A percentile compares a stretch with the other conserved stretches of the same genome.
phyloP scores from a whole-genome alignment of 2,888 invertebrate genomes.

The Osedax fenrisi region DNA sequence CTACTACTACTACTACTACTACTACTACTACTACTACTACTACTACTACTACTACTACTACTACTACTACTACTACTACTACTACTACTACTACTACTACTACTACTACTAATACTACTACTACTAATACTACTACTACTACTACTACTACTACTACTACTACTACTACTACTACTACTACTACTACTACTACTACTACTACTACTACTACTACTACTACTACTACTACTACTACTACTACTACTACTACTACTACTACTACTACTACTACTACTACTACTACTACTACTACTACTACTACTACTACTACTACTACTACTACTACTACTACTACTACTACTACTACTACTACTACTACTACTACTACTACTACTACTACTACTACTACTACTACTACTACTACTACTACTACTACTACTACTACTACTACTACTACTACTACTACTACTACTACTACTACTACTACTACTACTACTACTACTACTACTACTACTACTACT shows the following conservation, averaged over 20 bases:
- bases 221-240: not conserved
- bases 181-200: not conserved
- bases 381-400: conserved; percentile 10
- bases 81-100: not conserved
- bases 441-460: conserved; percentile 15
- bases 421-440: conserved; percentile 5
- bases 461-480: conserved; percentile 19
- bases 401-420: conserved; percentile 10
- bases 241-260: conserved; percentile 7
- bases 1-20: not conserved
- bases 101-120: too few relatives aligned
- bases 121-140: too few relatives aligned
- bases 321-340: not conserved
- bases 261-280: conserved; percentile 10
- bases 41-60: not conserved
- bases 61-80: not conserved
- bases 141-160: not conserved
- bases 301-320: not conserved
- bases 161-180: not conserved
- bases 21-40: conserved; percentile 1
- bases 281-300: not conserved
- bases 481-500: conserved; percentile 24
- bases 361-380: not conserved
- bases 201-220: not conserved
- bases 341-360: not conserved